phyloP scores from a whole-genome alignment of 2,113 vertebrate genomes.

The Mesocricetus auratus region DNA sequence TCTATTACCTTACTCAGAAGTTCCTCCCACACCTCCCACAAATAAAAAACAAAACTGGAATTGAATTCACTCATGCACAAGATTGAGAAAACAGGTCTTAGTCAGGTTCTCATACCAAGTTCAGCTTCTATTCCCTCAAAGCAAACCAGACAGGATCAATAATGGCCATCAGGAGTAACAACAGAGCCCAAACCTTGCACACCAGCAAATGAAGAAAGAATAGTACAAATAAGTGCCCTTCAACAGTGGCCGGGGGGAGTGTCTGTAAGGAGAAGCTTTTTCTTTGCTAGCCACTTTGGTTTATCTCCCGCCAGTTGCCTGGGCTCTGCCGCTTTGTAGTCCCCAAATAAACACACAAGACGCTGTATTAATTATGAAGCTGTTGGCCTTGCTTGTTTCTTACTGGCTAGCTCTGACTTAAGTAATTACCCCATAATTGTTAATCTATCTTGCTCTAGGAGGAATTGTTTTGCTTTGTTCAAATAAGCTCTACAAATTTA shows the following conservation, averaged over 20 bases:
- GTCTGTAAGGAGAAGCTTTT: too few relatives aligned
- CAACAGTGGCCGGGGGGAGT: neutral
- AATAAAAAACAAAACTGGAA: neutral
- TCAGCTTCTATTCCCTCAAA: neutral
- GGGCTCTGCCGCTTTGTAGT: too few relatives aligned
- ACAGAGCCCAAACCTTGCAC: neutral
- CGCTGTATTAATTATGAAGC: too few relatives aligned
- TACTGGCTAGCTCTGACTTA: too few relatives aligned
- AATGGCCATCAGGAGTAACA: neutral
- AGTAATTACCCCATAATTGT: too few relatives aligned
- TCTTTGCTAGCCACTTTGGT: too few relatives aligned
- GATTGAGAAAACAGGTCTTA: neutral
- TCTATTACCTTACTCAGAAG: neutral
- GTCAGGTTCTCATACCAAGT: neutral
- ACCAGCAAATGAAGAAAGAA: neutral
- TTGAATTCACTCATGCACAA: neutral
- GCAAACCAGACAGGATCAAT: neutral
- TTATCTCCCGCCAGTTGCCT: too few relatives aligned
- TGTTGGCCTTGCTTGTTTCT: too few relatives aligned
- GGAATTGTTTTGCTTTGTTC: neutral
- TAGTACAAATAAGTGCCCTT: neutral
- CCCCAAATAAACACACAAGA: too few relatives aligned
- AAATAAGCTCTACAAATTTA: neutral
- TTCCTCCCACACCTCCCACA: accelerated
- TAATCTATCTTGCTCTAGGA: too few relatives aligned